A percentile compares a stretch with the other conserved stretches of the same genome.
Conservation (phyloP, 1,140 invertebrate species). For the Drosophila sechellia region DNA sequence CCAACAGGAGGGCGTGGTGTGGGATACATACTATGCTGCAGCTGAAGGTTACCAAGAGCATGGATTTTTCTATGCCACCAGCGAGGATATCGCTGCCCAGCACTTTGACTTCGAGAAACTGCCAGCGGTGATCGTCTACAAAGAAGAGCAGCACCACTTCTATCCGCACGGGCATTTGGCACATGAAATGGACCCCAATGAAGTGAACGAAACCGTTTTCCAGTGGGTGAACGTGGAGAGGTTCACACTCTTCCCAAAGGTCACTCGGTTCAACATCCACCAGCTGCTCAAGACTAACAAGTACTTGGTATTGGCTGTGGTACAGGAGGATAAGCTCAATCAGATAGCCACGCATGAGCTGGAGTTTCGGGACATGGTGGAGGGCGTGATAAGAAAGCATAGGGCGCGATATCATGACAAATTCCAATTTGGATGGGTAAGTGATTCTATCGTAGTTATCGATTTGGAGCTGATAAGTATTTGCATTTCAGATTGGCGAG, state of each 20-base stretch:
- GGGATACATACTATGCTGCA: slow-evolving; percentile 91
- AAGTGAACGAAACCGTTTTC: slow-evolving; percentile 89
- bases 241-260: slow-evolving; percentile 95
- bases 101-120: slow-evolving; percentile 88
- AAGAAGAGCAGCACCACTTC: slow-evolving; percentile 90
- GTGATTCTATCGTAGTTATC: not conserved
- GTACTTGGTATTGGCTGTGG: slow-evolving; percentile 93
- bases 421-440: slow-evolving; percentile 96
- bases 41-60: slow-evolving; percentile 92
- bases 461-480: no score
- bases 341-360: slow-evolving; percentile 92
- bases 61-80: slow-evolving; percentile 93
- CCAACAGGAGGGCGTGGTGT: slow-evolving; percentile 89
- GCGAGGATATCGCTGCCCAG: slow-evolving; percentile 88
- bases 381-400: slow-evolving; percentile 91
- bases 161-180: slow-evolving; percentile 87
- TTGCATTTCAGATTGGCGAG: slow-evolving; percentile 87
- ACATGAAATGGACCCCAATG: slow-evolving; percentile 85
- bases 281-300: slow-evolving; percentile 93
- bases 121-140: slow-evolving; percentile 93
- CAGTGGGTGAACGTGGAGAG: slow-evolving; percentile 96
- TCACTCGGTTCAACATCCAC: slow-evolving; percentile 92
- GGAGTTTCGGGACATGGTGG: slow-evolving; percentile 93
- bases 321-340: slow-evolving; percentile 94
- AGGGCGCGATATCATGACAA: slow-evolving; percentile 91